Conservation (phyloP, 2,888 invertebrate genomes). For the Prionchulus punctatus region DNA sequence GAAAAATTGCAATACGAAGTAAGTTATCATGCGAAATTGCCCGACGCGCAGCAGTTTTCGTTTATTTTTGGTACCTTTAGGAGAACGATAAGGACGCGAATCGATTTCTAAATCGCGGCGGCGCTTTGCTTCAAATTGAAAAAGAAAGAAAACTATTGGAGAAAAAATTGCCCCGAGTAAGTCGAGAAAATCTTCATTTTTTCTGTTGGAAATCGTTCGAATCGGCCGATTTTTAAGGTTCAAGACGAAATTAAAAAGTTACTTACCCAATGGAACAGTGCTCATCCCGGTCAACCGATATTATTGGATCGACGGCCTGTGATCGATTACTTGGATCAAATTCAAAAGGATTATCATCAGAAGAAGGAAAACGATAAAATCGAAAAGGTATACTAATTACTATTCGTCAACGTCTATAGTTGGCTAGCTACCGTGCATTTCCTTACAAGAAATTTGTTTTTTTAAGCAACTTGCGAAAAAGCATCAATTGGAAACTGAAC, state of each 20-base stretch:
- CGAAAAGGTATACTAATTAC: no score
- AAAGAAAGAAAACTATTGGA: slow-evolving; percentile 61
- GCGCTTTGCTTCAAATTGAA: slow-evolving; percentile 66
- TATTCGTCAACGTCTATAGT: not conserved
- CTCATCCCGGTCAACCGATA: not conserved
- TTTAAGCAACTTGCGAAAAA: not conserved
- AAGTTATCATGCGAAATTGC: not conserved
- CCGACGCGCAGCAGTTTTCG: not conserved
- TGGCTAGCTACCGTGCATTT: not conserved
- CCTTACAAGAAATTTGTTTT: not conserved
- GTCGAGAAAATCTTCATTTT: not conserved
- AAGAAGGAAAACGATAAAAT: not conserved
- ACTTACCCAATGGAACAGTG: not conserved
- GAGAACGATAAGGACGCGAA: slow-evolving; percentile 48
- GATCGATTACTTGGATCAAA: not conserved
- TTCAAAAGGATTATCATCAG: not conserved
- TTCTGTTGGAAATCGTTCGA: not conserved
- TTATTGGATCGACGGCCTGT: not conserved
- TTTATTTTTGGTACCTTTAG: not conserved
- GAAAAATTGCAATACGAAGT: not conserved
- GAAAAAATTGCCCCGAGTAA: slow-evolving; percentile 35
- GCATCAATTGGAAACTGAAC: not conserved
- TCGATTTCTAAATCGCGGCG: slow-evolving; percentile 69
- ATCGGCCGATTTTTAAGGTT: not conserved
- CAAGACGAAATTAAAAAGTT: not conserved